Percentiles rank a stretch among this genome's conserved stretches.
Evolutionary conservation across 2,888 invertebrate species (phyloP).

Genomic region (Cenopis cana): DNA sequence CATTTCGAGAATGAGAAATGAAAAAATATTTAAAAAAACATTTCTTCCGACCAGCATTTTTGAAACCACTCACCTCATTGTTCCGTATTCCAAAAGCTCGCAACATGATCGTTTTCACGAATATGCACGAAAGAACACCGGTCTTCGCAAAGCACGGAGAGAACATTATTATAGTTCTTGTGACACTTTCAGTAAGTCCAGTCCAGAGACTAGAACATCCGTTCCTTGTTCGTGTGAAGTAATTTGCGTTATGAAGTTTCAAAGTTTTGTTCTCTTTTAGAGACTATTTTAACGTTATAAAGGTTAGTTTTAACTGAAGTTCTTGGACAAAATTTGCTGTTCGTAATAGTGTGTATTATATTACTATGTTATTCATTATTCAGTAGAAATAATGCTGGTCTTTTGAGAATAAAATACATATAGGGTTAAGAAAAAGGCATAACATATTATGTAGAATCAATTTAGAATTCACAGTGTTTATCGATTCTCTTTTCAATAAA

Average conservation of each 20-base stretch:
- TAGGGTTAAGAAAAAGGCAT: too few relatives aligned
- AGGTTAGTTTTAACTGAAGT: constrained; percentile 16
- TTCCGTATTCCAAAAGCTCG: constrained; percentile 17
- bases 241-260: constrained; percentile 20
- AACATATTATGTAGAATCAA: too few relatives aligned
- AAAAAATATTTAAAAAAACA: too few relatives aligned
- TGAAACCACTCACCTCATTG: neutral
- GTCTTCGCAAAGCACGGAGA: constrained; percentile 14
- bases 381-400: too few relatives aligned
- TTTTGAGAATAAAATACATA: too few relatives aligned
- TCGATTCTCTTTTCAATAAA: too few relatives aligned
- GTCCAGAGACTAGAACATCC: constrained; percentile 15
- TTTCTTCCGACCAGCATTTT: neutral
- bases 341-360: too few relatives aligned
- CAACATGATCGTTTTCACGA: constrained; percentile 11
- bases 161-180: constrained; percentile 20
- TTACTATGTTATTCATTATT: too few relatives aligned
- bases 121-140: constrained; percentile 11
- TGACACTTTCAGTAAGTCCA: constrained; percentile 24
- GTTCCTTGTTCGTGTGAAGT: constrained; percentile 13
- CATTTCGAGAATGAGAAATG: too few relatives aligned
- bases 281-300: constrained; percentile 18
- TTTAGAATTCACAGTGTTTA: too few relatives aligned
- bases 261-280: constrained; percentile 15
- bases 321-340: constrained; percentile 3